Evolutionary conservation across 2,797 vertebrate species (phyloP), one percentile per base, ranked within the genome.

Genomic region (Merluccius polli): DNA sequence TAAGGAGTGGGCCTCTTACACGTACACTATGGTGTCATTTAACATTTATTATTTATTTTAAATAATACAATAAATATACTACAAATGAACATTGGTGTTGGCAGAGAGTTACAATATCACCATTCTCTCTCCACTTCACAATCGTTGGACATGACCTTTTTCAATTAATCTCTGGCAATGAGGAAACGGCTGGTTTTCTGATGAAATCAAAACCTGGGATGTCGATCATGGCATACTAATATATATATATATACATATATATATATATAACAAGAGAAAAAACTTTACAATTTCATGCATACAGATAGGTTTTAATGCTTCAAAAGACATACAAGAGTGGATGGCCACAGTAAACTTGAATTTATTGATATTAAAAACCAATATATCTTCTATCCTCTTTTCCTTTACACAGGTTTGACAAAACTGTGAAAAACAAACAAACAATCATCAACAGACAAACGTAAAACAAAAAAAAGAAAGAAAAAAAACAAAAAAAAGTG

Each of bases 371-470:
- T 92, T 69, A 91, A 93, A 95, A 94, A 92, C 84, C 90, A 92
- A 91, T 92, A 93, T 93, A 94, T 94, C 91, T 93, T 93, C 92
- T 93, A 92, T 93, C 92, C 92, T 95, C 91, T 93, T 94, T 94
- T 95, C 94, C 92, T 94, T 65, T 95, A 96, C 95, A 97, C 95
- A 95, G 95, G 94, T 95, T 96, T 95, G 93, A 95, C 92, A 93
- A 94, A 90, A 95, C 91, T 87, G 92, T 91, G 88, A 92, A 89
- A 87, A 87, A 91, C 86, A 85, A 83, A 81, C 74, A 74, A 68
- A 89, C 88, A 86, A 88, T 88, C 82, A 92, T 84, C 85, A 82
- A 78, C 31, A 41, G 36, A 71, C 70, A 71, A 71, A 71, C 32
- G 33, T 31, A 24, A 27, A 71, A 36, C 12, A 24, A 71, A 71